A percentile compares a stretch with the other conserved stretches of the same genome.
Conservation (phyloP, 2,113 vertebrate genomes). For the Paramormyrops kingsleyae region DNA sequence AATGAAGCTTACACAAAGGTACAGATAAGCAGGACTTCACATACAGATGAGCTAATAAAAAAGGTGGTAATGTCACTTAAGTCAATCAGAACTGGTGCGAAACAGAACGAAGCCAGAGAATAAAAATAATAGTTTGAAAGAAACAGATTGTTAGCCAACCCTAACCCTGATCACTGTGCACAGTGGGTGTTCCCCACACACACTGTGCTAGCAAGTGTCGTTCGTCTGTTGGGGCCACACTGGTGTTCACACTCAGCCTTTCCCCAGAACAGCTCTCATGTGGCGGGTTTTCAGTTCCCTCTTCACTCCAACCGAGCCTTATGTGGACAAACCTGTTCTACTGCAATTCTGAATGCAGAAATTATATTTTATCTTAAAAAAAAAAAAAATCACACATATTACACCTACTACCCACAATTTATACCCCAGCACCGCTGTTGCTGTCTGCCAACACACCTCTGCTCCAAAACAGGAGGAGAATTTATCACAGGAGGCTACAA, state of each 20-base stretch:
- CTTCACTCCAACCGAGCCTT: not conserved
- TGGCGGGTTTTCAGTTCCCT: not conserved
- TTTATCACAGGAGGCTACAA: not conserved
- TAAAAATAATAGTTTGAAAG: not conserved
- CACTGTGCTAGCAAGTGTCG: not conserved
- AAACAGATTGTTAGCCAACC: not conserved
- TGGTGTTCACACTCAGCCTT: not conserved
- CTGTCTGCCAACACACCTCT: slow-evolving; percentile 4
- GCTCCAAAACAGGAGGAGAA: not conserved
- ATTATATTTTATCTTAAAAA: slow-evolving; percentile 32
- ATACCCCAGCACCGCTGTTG: not conserved
- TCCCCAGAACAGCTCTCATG: not conserved
- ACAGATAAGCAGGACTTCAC: not conserved
- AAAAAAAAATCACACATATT: slow-evolving; percentile 23
- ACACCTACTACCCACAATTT: not conserved
- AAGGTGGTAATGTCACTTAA: not conserved
- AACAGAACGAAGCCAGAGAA: not conserved
- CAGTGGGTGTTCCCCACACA: not conserved
- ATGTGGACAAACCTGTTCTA: slow-evolving; percentile 35
- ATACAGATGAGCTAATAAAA: not conserved
- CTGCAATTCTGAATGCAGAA: slow-evolving; percentile 24
- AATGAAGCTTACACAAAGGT: not conserved
- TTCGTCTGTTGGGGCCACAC: not conserved
- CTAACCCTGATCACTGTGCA: not conserved
- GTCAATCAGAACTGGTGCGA: not conserved